phyloP scores from a whole-genome alignment of 2,888 invertebrate genomes.

The Cordilura impudica region DNA sequence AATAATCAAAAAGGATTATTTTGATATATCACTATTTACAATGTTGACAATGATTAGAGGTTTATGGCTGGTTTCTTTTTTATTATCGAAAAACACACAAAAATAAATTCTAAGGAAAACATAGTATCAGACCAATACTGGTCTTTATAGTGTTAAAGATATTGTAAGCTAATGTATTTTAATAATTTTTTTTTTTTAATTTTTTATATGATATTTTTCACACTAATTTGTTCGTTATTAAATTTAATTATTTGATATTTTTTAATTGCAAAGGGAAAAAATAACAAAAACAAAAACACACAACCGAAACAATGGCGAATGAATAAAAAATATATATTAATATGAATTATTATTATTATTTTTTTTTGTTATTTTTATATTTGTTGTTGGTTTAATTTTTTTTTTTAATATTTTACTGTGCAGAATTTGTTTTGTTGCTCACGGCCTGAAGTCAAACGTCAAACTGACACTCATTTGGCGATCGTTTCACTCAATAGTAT shows the following conservation, averaged over 20 bases:
- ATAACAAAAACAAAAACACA: slow-evolving; percentile 13
- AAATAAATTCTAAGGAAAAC: no score
- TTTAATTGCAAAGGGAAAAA: slow-evolving; percentile 13
- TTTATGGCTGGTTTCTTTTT: no score
- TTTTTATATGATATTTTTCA: not conserved
- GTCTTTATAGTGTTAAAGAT: no score
- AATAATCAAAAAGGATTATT: no score
- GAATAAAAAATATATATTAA: not conserved
- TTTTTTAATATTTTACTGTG: slow-evolving; percentile 7
- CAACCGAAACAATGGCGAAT: slow-evolving; percentile 4
- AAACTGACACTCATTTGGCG: slow-evolving; percentile 57
- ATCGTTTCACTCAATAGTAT: slow-evolving; percentile 44
- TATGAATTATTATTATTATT: not conserved
- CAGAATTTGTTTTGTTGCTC: slow-evolving; percentile 40
- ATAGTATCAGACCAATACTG: no score
- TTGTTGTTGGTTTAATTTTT: not conserved
- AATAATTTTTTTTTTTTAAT: not conserved
- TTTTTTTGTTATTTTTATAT: slow-evolving; percentile 1
- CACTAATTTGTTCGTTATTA: not conserved
- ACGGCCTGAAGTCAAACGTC: slow-evolving; percentile 62
- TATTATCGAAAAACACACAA: no score
- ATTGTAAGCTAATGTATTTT: no score
- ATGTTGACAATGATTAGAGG: no score
- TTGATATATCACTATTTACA: no score
- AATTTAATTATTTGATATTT: not conserved